phyloP scores from a whole-genome alignment of 2,888 invertebrate genomes.

The Drosophila buzzatii region DNA sequence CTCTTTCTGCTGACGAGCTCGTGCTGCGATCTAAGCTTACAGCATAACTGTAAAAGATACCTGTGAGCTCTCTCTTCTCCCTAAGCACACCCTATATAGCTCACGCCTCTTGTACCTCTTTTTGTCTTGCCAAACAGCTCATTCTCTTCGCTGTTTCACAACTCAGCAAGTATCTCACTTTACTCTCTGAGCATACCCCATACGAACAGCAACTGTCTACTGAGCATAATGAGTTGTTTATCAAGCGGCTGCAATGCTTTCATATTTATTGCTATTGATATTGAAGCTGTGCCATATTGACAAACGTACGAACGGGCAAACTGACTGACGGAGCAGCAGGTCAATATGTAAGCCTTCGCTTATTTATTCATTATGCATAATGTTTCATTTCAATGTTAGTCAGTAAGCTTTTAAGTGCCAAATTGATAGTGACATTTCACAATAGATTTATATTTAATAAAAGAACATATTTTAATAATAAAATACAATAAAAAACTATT shows the following conservation, averaged over 20 bases:
- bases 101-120: not conserved
- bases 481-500: not conserved
- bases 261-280: constrained; percentile 44
- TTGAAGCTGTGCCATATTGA: constrained; percentile 33
- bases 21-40: no score
- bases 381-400: constrained; percentile 13
- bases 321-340: constrained; percentile 19
- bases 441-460: not conserved
- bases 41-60: no score
- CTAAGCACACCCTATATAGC: not conserved
- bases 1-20: no score
- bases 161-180: not conserved
- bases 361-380: constrained; percentile 31
- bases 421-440: constrained; percentile 19
- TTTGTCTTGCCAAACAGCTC: no score
- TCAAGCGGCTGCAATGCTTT: constrained; percentile 57
- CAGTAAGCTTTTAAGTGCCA: constrained; percentile 34
- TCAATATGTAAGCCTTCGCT: constrained; percentile 30
- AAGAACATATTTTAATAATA: not conserved
- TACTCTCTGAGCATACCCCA: not conserved
- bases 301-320: constrained; percentile 2
- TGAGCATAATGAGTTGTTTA: constrained; percentile 66
- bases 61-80: not conserved
- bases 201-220: not conserved
- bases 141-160: not conserved